phyloP scores from a whole-genome alignment of 2,888 invertebrate species.

The Luperina testacea region DNA sequence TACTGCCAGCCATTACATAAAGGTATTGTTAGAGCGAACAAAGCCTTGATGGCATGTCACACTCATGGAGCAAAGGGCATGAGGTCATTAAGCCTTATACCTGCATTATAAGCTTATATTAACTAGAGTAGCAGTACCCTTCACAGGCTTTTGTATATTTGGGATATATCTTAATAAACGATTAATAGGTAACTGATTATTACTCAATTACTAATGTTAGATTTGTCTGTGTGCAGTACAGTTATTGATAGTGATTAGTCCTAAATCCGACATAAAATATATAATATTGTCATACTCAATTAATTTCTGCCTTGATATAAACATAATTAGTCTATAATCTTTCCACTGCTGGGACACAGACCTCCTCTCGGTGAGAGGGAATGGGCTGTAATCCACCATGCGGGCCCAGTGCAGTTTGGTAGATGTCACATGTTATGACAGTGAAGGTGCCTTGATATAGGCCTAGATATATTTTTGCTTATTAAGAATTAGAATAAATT shows the following conservation, averaged over 20 bases:
- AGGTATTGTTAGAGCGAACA: constrained; percentile 55
- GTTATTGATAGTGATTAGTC: not conserved
- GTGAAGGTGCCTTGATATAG: not conserved
- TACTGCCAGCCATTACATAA: constrained; percentile 40
- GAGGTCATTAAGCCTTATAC: constrained; percentile 35
- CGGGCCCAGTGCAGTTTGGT: too few relatives aligned
- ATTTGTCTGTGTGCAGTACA: not conserved
- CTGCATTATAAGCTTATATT: constrained; percentile 23
- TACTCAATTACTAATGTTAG: not conserved
- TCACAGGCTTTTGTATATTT: constrained; percentile 2
- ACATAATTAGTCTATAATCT: too few relatives aligned
- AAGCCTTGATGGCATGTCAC: constrained; percentile 44
- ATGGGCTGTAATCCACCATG: too few relatives aligned
- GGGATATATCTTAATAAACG: not conserved
- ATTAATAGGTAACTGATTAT: not conserved
- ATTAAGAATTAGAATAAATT: not conserved
- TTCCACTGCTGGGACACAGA: too few relatives aligned
- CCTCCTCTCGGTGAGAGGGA: too few relatives aligned
- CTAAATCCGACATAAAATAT: not conserved
- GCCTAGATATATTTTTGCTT: not conserved
- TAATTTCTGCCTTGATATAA: not conserved
- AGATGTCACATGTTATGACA: too few relatives aligned
- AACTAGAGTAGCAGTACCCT: not conserved
- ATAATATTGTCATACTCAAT: not conserved
- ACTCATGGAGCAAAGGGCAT: constrained; percentile 52